These are phyloP conservation scores for Andrena trimmerana DNA, from an alignment of 2,888 invertebrate species.

Conservation along the genomic window DNA sequence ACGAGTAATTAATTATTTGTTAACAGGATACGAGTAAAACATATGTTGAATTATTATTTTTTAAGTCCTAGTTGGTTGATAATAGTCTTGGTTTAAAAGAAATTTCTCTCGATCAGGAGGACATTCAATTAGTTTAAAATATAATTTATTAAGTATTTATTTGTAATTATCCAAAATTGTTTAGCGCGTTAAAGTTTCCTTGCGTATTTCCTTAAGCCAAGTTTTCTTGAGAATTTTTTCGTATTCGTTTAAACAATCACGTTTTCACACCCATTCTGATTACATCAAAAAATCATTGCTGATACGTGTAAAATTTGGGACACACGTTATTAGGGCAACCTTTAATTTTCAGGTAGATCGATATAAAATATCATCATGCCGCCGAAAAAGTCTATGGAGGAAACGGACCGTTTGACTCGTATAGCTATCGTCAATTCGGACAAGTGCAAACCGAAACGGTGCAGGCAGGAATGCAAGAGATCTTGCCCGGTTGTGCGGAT, in stretches of 20 bases:
- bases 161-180: background rate
- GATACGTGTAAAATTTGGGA: background rate
- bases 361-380: slow-evolving; percentile 86
- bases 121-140: background rate
- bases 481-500: slow-evolving; percentile 99
- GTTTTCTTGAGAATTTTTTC: background rate
- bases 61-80: slow-evolving; percentile 10
- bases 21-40: slow-evolving; percentile 17
- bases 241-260: background rate
- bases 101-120: background rate
- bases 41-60: slow-evolving; percentile 45
- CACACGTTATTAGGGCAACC: background rate
- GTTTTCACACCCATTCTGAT: background rate
- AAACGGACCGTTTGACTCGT: slow-evolving; percentile 97
- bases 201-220: background rate
- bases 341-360: slow-evolving; percentile 43
- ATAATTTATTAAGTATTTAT: background rate
- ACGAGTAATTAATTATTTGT: background rate
- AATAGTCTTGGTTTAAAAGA: background rate
- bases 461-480: slow-evolving; percentile 99
- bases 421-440: slow-evolving; percentile 99
- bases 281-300: background rate
- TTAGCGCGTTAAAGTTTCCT: background rate
- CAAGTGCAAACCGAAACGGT: slow-evolving; percentile 99
- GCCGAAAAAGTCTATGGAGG: slow-evolving; percentile 91